Conservation (phyloP, 2,888 invertebrate genomes). For the Nomada goodeniana region DNA sequence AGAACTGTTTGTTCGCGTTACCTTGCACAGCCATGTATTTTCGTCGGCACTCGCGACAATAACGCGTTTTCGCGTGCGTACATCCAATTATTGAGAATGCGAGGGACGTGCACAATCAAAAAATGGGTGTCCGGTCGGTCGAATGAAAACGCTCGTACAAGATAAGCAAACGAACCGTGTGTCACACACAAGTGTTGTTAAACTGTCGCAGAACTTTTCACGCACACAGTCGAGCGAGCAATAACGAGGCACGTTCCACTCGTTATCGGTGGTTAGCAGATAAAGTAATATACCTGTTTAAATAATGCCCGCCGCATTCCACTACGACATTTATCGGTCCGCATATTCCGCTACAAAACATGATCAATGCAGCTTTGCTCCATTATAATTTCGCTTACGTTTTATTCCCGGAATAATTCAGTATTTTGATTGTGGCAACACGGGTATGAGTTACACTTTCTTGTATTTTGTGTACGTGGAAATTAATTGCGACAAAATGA, state of each 20-base stretch:
- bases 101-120: slow-evolving; percentile 48
- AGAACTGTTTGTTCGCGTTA: not conserved
- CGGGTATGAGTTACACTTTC: not conserved
- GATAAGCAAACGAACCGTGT: slow-evolving; percentile 57
- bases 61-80: slow-evolving; percentile 16
- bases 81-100: slow-evolving; percentile 31
- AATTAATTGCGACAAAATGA: not conserved
- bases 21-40: not conserved
- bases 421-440: not conserved
- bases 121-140: slow-evolving; percentile 7
- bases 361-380: slow-evolving; percentile 9
- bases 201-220: slow-evolving; percentile 38
- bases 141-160: slow-evolving; percentile 42
- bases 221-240: slow-evolving; percentile 24
- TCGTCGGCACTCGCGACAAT: not conserved
- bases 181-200: slow-evolving; percentile 38
- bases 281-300: slow-evolving; percentile 58
- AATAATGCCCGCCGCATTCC: slow-evolving; percentile 46
- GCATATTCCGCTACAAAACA: slow-evolving; percentile 8
- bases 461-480: not conserved
- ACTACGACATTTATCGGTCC: slow-evolving; percentile 39
- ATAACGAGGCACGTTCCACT: slow-evolving; percentile 48
- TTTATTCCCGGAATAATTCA: slow-evolving; percentile 14
- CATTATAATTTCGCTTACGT: slow-evolving; percentile 16
- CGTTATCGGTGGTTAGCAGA: slow-evolving; percentile 44